phyloP scores from a whole-genome alignment of 92 coral and sea anemone species.

The Porites rus region DNA sequence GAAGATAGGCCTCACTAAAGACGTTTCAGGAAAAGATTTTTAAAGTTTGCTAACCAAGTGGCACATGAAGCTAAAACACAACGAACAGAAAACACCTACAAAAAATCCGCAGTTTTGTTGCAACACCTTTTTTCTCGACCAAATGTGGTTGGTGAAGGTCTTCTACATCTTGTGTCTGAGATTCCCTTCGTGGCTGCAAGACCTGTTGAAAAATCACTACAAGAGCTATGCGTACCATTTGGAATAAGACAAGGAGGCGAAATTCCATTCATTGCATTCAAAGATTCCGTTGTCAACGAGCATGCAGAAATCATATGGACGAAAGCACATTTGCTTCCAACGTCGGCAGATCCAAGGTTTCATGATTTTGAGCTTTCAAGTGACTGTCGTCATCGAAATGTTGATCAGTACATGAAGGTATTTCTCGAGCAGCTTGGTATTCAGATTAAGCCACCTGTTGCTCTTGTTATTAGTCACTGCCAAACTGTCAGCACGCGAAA shows the following conservation, averaged over 20 bases:
- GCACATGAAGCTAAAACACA: conserved; percentile 25
- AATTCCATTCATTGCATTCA: conserved; percentile 56
- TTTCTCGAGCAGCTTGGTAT: background rate
- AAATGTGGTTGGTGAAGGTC: conserved; percentile 21
- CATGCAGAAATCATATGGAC: conserved; percentile 63
- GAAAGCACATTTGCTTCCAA: conserved; percentile 60
- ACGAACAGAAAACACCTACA: conserved; percentile 21
- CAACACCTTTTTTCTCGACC: conserved; percentile 25
- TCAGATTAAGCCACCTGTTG: conserved; percentile 43
- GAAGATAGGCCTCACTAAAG: conserved; percentile 50
- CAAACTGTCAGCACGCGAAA: background rate
- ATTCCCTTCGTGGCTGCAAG: conserved; percentile 59
- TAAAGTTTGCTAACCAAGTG: conserved; percentile 62
- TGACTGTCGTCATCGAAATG: background rate
- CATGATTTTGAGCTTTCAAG: background rate
- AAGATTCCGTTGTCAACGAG: conserved; percentile 37
- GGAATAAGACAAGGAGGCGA: conserved; percentile 7
- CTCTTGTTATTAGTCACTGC: conserved; percentile 61
- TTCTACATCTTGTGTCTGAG: conserved; percentile 39
- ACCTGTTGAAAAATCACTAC: conserved; percentile 8
- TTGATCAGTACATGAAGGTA: background rate
- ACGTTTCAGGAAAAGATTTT: conserved; percentile 49
- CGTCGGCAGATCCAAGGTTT: conserved; percentile 24
- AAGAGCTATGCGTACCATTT: conserved; percentile 37
- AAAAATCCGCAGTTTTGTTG: conserved; percentile 55